phyloP scores from a whole-genome alignment of 2,888 invertebrate genomes.

The Elmis aenea region DNA sequence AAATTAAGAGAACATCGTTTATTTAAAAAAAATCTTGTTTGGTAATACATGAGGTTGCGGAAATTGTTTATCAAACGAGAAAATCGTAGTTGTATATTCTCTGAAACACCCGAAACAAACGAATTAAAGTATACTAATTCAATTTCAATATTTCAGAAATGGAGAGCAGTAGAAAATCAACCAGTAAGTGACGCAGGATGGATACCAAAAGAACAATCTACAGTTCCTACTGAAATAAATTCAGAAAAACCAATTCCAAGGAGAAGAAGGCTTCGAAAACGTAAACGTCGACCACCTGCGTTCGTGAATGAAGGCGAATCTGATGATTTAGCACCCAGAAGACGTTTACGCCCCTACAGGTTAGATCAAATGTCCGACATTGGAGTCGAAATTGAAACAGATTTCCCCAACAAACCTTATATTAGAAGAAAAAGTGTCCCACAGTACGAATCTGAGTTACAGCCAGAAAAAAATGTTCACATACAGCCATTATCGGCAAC shows the following conservation, averaged over 20 bases:
- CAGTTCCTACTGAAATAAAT: slow-evolving; percentile 4
- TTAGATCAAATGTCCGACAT: slow-evolving; percentile 31
- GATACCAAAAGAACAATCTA: slow-evolving; percentile 11
- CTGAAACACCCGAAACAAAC: too few relatives aligned
- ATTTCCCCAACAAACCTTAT: slow-evolving; percentile 27
- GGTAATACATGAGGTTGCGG: too few relatives aligned
- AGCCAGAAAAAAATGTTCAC: slow-evolving; percentile 5
- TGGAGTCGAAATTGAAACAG: slow-evolving; percentile 37
- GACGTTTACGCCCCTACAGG: slow-evolving; percentile 34
- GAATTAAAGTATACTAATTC: too few relatives aligned
- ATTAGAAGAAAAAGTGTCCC: slow-evolving; percentile 34
- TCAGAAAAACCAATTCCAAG: slow-evolving; percentile 22
- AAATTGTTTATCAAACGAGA: too few relatives aligned
- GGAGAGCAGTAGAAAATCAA: slow-evolving; percentile 49
- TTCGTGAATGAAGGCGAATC: slow-evolving; percentile 32
- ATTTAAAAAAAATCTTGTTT: too few relatives aligned
- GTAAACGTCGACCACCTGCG: slow-evolving; percentile 56
- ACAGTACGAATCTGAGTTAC: slow-evolving; percentile 23
- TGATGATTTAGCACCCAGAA: slow-evolving; percentile 41
- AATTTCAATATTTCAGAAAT: slow-evolving; percentile 57
- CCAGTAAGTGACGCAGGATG: slow-evolving; percentile 26
- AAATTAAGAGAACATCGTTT: too few relatives aligned
- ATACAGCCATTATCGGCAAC: slow-evolving; percentile 3
- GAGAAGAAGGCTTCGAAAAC: slow-evolving; percentile 54
- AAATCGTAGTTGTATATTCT: too few relatives aligned